Evolutionary conservation across 2,113 vertebrate genomes (phyloP).

Genomic region (Isurus oxyrinchus): DNA sequence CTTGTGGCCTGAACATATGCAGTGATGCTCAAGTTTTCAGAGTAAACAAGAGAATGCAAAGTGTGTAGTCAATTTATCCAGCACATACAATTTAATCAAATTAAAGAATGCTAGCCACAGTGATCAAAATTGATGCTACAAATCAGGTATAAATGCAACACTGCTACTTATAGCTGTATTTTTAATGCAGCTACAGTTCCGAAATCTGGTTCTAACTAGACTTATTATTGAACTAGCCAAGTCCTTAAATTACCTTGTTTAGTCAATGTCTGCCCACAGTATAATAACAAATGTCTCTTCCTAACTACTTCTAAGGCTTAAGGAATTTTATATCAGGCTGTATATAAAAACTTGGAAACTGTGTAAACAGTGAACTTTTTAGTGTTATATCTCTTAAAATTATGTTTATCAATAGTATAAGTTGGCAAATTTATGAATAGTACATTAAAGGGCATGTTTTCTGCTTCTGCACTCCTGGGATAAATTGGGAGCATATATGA

Average conservation of each 20-base stretch:
- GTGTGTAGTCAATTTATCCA: neutral
- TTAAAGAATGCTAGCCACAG: neutral
- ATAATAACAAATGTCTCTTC: neutral
- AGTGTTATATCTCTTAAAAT: neutral
- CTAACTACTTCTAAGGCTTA: neutral
- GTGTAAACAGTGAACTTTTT: neutral
- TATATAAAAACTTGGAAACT: neutral
- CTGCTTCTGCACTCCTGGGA: neutral
- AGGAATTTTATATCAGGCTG: neutral
- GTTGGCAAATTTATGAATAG: neutral
- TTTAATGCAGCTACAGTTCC: neutral
- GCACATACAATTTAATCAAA: neutral
- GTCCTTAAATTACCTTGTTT: neutral
- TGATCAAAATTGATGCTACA: neutral
- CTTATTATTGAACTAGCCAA: neutral
- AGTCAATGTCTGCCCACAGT: neutral
- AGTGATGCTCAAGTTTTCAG: neutral
- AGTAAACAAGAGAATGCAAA: neutral
- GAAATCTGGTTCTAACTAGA: neutral
- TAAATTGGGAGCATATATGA: neutral
- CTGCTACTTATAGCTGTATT: neutral
- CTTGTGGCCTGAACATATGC: neutral
- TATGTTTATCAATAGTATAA: neutral
- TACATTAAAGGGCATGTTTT: neutral
- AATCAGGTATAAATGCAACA: neutral